phyloP scores from a whole-genome alignment of 2,113 vertebrate genomes.

The Eulemur macaco region DNA sequence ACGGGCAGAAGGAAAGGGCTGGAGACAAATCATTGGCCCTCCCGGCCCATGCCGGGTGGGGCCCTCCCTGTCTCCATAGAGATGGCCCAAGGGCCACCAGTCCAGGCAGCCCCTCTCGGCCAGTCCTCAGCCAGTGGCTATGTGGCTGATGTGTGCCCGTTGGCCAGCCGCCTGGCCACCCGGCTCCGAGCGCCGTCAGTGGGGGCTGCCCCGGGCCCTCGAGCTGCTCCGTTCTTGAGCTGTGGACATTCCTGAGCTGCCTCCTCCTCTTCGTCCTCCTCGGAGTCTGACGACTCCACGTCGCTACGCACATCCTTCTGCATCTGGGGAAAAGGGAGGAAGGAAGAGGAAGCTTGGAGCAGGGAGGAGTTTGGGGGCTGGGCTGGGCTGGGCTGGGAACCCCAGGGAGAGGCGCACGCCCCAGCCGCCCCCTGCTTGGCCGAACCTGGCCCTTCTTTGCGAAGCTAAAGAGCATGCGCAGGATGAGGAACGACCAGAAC shows the following conservation, averaged over 20 bases:
- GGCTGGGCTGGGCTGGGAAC: too few relatives aligned
- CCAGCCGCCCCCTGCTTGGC: rapidly evolving
- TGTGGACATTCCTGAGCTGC: neutral
- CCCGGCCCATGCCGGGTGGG: rapidly evolving
- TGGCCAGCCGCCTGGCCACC: slow-evolving; percentile 47
- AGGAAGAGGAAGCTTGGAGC: neutral
- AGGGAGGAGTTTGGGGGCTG: too few relatives aligned
- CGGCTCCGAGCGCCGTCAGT: slow-evolving; percentile 79
- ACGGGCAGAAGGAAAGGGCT: neutral
- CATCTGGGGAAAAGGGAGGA: slow-evolving; percentile 82
- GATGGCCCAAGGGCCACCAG: neutral
- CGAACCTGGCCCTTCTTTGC: slow-evolving; percentile 89
- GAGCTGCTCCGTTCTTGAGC: slow-evolving; percentile 75
- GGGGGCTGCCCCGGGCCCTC: slow-evolving; percentile 77
- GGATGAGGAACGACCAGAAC: slow-evolving; percentile 95
- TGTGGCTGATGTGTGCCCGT: slow-evolving; percentile 61
- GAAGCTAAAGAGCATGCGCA: slow-evolving; percentile 93
- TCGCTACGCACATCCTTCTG: slow-evolving; percentile 94
- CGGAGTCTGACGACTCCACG: slow-evolving; percentile 87
- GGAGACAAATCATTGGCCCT: slow-evolving; percentile 51
- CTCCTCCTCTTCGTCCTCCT: slow-evolving; percentile 56
- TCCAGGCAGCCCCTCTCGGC: neutral
- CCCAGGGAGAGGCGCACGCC: rapidly evolving
- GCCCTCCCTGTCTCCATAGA: slow-evolving; percentile 17
- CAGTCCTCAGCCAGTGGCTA: slow-evolving; percentile 21